A percentile compares a stretch with the other conserved stretches of the same genome.
These are phyloP conservation scores for Myathropa florea DNA, from an alignment of 2,888 invertebrate species.

Conservation along the genomic window DNA sequence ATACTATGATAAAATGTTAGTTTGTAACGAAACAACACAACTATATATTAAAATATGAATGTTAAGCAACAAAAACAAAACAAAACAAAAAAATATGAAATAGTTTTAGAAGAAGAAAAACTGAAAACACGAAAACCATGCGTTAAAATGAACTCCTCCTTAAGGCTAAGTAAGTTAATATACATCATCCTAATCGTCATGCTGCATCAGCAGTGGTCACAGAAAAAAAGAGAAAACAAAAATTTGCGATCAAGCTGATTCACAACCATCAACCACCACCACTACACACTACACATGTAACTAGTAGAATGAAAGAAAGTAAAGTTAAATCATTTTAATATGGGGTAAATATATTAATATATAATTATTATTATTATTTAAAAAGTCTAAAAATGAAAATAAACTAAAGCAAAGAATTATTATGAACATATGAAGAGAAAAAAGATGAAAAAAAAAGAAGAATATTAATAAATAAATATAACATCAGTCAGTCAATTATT, in stretches of 20 bases:
- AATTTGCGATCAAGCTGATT: slow-evolving; percentile 11
- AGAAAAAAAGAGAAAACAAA: slow-evolving; percentile 17
- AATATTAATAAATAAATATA: slow-evolving; percentile 25
- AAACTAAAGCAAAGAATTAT: slow-evolving; percentile 16
- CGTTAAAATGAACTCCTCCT: not conserved
- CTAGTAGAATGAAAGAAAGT: slow-evolving; percentile 34
- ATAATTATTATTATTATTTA: slow-evolving; percentile 59
- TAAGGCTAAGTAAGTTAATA: slow-evolving; percentile 62
- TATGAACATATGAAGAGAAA: not conserved
- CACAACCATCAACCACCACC: slow-evolving; percentile 33
- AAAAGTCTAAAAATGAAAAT: not conserved
- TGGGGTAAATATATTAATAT: slow-evolving; percentile 43
- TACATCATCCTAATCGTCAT: slow-evolving; percentile 42
- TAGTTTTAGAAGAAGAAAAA: slow-evolving; percentile 8
- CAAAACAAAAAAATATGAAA: no score
- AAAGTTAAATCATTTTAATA: slow-evolving; percentile 36
- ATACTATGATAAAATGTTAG: slow-evolving; percentile 26
- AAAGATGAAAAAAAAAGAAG: slow-evolving; percentile 24
- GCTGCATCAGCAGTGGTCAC: not conserved
- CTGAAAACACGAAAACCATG: not conserved
- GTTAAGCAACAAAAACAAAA: slow-evolving; percentile 62
- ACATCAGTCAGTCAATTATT: slow-evolving; percentile 68
- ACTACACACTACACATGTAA: slow-evolving; percentile 34
- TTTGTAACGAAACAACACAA: slow-evolving; percentile 36
- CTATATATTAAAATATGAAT: slow-evolving; percentile 36